A percentile compares a stretch with the other conserved stretches of the same genome.
phyloP scores from a whole-genome alignment of 2,113 vertebrate genomes.

The Saguinus midas region DNA sequence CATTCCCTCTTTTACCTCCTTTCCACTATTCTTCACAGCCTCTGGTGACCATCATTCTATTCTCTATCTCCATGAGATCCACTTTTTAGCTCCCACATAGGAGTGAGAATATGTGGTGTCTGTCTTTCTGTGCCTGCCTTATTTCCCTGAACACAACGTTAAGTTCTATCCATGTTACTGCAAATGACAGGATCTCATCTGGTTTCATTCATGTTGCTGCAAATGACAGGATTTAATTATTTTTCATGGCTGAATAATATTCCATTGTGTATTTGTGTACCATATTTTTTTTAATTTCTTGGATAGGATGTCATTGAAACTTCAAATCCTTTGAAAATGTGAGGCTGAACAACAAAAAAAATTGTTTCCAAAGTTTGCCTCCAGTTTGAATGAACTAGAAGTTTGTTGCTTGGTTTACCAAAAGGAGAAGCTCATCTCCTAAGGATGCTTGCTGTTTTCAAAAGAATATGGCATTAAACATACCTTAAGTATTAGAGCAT shows the following conservation, averaged over 20 bases:
- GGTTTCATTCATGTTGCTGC: background rate
- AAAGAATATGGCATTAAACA: constrained; percentile 58
- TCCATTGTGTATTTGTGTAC: background rate
- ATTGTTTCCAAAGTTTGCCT: constrained; percentile 52
- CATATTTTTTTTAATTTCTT: constrained; percentile 52
- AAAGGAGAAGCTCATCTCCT: constrained; percentile 40
- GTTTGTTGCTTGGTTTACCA: constrained; percentile 42
- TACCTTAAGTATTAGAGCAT: background rate
- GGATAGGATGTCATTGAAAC: constrained; percentile 64
- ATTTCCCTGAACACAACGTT: background rate
- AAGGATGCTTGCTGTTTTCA: constrained; percentile 34
- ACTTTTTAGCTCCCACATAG: background rate
- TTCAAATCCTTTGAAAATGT: constrained; percentile 54
- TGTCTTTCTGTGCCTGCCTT: background rate
- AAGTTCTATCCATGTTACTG: background rate
- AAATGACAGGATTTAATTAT: background rate
- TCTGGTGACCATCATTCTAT: background rate
- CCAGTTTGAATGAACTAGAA: background rate
- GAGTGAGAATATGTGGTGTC: background rate
- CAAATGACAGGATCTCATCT: background rate
- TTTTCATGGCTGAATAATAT: background rate
- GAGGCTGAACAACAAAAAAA: constrained; percentile 56
- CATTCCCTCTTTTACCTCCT: background rate
- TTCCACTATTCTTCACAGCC: background rate
- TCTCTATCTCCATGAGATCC: background rate